A percentile compares a stretch with the other conserved stretches of the same genome.
Evolutionary conservation across 2,888 invertebrate species (phyloP).

Genomic region (Pyrochroa serraticornis): DNA sequence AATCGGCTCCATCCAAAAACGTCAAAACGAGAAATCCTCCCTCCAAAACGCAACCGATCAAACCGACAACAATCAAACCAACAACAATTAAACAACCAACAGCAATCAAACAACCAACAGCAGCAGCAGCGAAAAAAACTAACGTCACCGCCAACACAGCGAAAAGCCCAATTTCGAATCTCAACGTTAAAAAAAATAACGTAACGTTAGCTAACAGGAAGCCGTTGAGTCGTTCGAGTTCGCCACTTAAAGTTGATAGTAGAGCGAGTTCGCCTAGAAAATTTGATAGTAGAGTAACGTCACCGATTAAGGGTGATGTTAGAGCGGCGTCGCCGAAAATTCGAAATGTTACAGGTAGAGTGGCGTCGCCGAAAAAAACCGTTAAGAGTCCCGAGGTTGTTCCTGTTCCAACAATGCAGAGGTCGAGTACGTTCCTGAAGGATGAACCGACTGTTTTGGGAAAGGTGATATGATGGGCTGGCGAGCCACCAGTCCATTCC

Average conservation of each 20-base stretch:
- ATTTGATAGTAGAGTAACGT: conserved; percentile 43
- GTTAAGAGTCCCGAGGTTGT: conserved; percentile 12
- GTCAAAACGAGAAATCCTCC: conserved; percentile 29
- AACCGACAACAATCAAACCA: conserved; percentile 9
- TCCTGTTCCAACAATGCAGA: conserved; percentile 56
- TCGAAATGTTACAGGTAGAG: conserved; percentile 17
- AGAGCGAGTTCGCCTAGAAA: conserved; percentile 45
- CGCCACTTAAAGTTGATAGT: conserved; percentile 44
- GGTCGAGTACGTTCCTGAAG: conserved; percentile 77
- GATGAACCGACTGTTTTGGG: conserved; percentile 73
- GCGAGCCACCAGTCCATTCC: conserved; percentile 33
- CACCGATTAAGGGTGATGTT: conserved; percentile 42
- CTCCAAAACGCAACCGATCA: conserved; percentile 15
- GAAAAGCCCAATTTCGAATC: conserved; percentile 16
- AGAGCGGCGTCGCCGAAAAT: conserved; percentile 38
- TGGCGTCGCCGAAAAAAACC: conserved; percentile 29
- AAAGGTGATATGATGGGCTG: conserved; percentile 48
- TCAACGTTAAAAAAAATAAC: conserved; percentile 8
- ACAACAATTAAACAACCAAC: background rate
- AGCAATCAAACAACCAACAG: conserved; percentile 21
- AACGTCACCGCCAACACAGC: conserved; percentile 2
- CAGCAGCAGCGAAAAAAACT: conserved; percentile 25
- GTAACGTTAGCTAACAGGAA: conserved; percentile 7
- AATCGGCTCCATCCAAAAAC: conserved; percentile 55
- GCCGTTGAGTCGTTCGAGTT: conserved; percentile 40